Percentiles rank a stretch among this genome's conserved stretches.
These are phyloP conservation scores for Procavia capensis DNA, from an alignment of 2,113 vertebrate genomes.

Conservation along the genomic window DNA sequence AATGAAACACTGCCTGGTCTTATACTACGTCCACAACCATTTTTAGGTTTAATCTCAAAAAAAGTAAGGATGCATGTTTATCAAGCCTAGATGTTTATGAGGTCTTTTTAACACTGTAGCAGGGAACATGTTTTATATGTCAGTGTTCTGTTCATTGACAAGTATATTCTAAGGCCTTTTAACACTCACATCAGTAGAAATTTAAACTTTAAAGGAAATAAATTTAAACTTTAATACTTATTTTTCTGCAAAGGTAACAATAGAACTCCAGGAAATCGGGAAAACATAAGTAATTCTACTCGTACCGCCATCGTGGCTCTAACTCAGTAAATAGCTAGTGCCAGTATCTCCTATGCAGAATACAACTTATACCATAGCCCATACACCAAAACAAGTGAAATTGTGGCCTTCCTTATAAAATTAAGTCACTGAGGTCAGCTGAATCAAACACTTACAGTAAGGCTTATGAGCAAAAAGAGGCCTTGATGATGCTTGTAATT, in stretches of 20 bases:
- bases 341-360: conserved; percentile 22
- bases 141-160: neutral
- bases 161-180: neutral
- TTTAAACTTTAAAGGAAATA: neutral
- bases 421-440: conserved; percentile 31
- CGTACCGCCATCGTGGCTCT: neutral
- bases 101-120: neutral
- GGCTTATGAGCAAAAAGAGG: conserved; percentile 35
- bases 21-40: too few relatives aligned
- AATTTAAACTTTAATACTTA: neutral
- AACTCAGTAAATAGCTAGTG: neutral
- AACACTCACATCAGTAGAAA: neutral
- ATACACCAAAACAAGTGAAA: conserved; percentile 56
- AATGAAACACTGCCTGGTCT: too few relatives aligned
- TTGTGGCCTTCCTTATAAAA: conserved; percentile 37
- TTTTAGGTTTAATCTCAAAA: too few relatives aligned
- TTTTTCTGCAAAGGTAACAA: neutral
- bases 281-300: neutral
- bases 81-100: neutral
- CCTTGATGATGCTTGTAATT: conserved; percentile 25
- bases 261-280: neutral
- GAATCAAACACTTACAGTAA: conserved; percentile 21
- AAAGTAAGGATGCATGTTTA: neutral
- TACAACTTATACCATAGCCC: conserved; percentile 37
- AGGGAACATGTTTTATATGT: neutral